Conservation (phyloP, 2,888 invertebrate species). For the Eilema caniola region DNA sequence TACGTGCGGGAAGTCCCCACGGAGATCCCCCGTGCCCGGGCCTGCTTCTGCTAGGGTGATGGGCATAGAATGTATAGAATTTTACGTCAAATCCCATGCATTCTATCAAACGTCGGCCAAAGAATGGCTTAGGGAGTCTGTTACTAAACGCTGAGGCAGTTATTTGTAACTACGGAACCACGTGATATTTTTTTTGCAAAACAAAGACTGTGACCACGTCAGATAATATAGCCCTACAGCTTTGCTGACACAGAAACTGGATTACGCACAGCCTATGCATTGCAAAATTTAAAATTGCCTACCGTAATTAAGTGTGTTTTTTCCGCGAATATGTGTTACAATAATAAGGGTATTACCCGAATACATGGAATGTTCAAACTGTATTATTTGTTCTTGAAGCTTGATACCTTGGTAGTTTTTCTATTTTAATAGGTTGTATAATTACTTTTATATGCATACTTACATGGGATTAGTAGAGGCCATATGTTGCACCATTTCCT, state of each 20-base stretch:
- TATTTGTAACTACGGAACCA: slow-evolving; percentile 3
- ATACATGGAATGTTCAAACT: not conserved
- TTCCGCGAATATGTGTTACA: not conserved
- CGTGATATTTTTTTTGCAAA: not conserved
- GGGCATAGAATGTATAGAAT: too few relatives aligned
- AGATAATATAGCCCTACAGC: not conserved
- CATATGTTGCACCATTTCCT: too few relatives aligned
- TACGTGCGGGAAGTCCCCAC: too few relatives aligned
- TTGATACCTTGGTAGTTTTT: not conserved
- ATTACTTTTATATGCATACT: too few relatives aligned
- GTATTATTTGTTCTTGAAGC: not conserved
- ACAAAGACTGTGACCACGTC: not conserved
- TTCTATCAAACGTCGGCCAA: too few relatives aligned
- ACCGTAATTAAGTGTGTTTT: not conserved
- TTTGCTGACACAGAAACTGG: slow-evolving; percentile 17
- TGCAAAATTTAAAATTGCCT: not conserved
- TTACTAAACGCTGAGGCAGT: too few relatives aligned
- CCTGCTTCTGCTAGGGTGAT: too few relatives aligned
- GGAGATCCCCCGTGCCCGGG: too few relatives aligned
- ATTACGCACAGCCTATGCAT: not conserved
- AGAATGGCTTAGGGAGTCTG: too few relatives aligned
- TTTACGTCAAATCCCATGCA: too few relatives aligned
- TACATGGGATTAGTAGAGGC: too few relatives aligned
- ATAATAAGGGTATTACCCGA: not conserved
- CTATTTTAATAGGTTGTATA: not conserved